Base-by-base conservation (phyloP, 2,113 vertebrate genomes). In the Salminus brasiliensis region DNA sequence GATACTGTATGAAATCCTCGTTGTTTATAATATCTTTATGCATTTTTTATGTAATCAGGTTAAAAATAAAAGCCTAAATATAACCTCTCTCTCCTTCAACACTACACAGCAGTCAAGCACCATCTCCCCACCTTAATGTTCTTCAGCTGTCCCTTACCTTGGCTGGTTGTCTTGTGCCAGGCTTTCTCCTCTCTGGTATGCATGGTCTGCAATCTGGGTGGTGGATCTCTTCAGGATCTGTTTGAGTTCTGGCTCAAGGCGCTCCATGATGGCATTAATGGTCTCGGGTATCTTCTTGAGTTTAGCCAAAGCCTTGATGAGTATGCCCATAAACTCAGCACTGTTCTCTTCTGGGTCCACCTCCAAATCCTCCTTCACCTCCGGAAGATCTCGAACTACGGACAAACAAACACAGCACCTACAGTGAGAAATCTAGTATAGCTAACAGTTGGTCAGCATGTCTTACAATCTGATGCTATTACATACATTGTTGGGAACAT, bases 191-290 rank as follows among this genome's bases (percentile, higher is more conserved):
- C 94, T 93, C 92, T 99, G 97, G 87, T 98, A 98, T 25, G 94
- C 94, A 0, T 86, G 96, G 89, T 99, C 98, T 0, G 96, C 98
- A 76, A 99, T 97, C 85, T 99, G 98, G 13, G 97, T 99, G 15
- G 97, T 99, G 27, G 98, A 98, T 1, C 98, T 85, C 84, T 98
- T 98, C 1, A 98, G 96, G 0, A 98, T 99, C 86, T 99, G 97
- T 85, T 99, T 96, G 12, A 99, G 94, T 59, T 99, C 97, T 18
- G 96, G 96, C 18, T 99, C 97, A 69, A 99, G 85, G 12, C 97
- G 94, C 59, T 99, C 97, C 88, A 95, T 95, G 84, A 97, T 98
- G n/a, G 96, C 96, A 88, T 98, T 98, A 39, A 98, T 95, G 0
- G 97, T 95, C 81, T 99, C 97, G 0, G 98, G 97, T 57, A 99